Conservation (phyloP, 2,797 vertebrate genomes). For the Dipus sagitta region DNA sequence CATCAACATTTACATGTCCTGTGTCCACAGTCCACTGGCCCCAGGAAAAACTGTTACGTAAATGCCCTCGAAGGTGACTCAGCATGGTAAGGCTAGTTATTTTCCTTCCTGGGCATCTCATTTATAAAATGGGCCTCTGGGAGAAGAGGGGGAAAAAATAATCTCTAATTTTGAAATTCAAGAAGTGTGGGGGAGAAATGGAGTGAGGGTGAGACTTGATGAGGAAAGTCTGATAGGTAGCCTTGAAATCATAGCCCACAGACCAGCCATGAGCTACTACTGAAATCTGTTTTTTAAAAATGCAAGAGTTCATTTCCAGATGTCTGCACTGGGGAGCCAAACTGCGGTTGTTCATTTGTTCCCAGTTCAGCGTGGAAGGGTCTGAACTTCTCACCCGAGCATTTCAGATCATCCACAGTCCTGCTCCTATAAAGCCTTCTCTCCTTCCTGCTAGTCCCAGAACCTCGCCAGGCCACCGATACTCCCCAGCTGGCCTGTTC, state of each 20-base stretch:
- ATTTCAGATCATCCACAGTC: neutral
- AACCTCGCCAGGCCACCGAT: neutral
- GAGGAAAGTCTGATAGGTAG: neutral
- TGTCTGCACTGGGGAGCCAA: constrained; percentile 66
- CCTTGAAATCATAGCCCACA: constrained; percentile 42
- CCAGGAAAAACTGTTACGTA: neutral
- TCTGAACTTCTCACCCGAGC: constrained; percentile 51
- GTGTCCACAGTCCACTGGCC: neutral
- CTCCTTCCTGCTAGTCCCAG: neutral
- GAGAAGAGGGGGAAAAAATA: neutral
- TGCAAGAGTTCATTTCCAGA: constrained; percentile 69
- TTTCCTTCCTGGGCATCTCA: neutral
- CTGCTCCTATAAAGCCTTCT: neutral
- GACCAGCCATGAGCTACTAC: constrained; percentile 9
- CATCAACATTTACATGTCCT: neutral
- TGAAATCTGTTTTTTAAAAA: constrained; percentile 73
- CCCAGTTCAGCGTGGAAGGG: constrained; percentile 20
- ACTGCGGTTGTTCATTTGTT: constrained; percentile 49
- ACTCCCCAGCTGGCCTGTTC: neutral
- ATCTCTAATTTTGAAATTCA: neutral
- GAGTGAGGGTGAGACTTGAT: neutral
- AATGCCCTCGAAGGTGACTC: neutral
- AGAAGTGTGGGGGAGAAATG: neutral
- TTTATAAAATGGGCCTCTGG: neutral
- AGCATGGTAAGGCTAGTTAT: neutral